phyloP scores from a whole-genome alignment of 2,797 vertebrate genomes.

The Sebastes minor region DNA sequence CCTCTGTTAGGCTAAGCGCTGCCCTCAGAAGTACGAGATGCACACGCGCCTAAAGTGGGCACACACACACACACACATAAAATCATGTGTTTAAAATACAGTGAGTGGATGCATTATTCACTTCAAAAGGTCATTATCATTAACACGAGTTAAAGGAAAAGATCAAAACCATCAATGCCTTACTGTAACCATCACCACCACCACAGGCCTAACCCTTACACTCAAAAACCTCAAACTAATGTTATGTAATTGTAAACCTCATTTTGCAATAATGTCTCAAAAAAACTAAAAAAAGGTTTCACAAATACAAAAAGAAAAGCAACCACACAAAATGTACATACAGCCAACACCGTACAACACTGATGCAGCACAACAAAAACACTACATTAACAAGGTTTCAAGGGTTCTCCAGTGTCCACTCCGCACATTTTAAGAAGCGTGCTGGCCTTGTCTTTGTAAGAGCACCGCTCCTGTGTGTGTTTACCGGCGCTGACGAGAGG shows the following conservation, averaged over 20 bases:
- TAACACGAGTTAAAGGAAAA: neutral
- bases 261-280: neutral
- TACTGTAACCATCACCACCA: neutral
- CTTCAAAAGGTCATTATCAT: slow-evolving; percentile 6
- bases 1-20: slow-evolving; percentile 63
- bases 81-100: slow-evolving; percentile 8
- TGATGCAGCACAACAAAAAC: neutral
- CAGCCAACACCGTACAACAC: neutral
- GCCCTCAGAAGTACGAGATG: slow-evolving; percentile 40
- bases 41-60: neutral
- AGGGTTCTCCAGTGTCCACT: slow-evolving; percentile 20
- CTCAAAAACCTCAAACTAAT: neutral
- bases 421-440: slow-evolving; percentile 20
- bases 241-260: neutral
- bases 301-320: neutral
- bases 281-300: neutral
- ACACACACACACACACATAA: slow-evolving; percentile 1
- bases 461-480: slow-evolving; percentile 34
- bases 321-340: neutral
- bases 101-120: slow-evolving; percentile 16
- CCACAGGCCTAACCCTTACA: neutral
- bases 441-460: slow-evolving; percentile 53
- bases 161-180: neutral
- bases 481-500: slow-evolving; percentile 69
- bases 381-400: slow-evolving; percentile 2